phyloP scores from a whole-genome alignment of 2,888 invertebrate genomes.

The Xanthorhoe designata region DNA sequence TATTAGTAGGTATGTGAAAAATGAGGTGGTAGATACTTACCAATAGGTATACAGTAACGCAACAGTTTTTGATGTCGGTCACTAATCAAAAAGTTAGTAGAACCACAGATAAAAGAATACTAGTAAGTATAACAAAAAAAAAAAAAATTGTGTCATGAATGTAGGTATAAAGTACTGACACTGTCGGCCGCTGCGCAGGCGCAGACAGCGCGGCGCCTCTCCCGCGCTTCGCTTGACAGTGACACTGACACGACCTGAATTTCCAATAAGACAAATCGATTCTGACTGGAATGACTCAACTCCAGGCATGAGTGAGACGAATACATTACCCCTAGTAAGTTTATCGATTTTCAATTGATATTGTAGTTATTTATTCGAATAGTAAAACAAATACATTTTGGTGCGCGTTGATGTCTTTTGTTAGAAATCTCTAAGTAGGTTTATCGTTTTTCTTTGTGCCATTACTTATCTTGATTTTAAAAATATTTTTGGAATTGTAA shows the following conservation, averaged over 20 bases:
- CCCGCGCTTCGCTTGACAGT: background rate
- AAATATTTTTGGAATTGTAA: too few species aligned
- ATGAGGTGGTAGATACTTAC: too few species aligned
- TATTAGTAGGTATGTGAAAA: too few species aligned
- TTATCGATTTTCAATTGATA: background rate
- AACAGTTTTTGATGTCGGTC: too few species aligned
- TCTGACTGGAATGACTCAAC: constrained; percentile 17
- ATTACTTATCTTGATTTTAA: too few species aligned
- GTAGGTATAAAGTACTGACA: too few species aligned
- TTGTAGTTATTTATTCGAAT: background rate
- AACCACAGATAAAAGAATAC: too few species aligned
- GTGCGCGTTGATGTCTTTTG: constrained; percentile 2
- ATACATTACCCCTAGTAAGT: background rate
- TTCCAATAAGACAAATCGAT: constrained; percentile 10
- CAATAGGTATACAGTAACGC: too few species aligned
- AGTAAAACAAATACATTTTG: background rate
- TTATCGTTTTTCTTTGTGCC: background rate
- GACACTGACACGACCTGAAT: constrained; percentile 14
- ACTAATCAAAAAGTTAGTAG: too few species aligned
- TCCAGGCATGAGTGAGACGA: background rate
- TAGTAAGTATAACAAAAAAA: too few species aligned
- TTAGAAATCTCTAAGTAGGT: background rate
- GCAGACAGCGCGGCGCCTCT: constrained; percentile 21
- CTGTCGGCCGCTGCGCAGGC: background rate
- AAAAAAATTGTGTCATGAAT: too few species aligned